A percentile compares a stretch with the other conserved stretches of the same genome.
phyloP scores from a whole-genome alignment of 2,797 vertebrate species.

The Gallirallus australis region DNA sequence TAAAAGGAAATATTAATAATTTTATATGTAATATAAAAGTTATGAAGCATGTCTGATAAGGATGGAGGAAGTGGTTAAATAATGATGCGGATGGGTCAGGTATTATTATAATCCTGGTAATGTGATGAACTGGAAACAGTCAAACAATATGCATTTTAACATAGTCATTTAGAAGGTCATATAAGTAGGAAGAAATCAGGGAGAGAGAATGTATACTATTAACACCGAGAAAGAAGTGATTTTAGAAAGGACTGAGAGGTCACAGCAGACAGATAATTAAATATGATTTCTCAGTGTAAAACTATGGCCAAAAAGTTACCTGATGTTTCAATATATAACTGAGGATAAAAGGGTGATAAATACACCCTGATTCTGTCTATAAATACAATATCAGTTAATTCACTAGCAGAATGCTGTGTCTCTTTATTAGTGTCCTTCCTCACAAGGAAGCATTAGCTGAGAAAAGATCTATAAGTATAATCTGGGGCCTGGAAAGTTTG shows the following conservation, averaged over 20 bases:
- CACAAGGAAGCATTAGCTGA: neutral
- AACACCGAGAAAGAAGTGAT: neutral
- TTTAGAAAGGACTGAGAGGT: neutral
- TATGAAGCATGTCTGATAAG: neutral
- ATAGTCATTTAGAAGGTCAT: neutral
- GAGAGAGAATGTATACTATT: neutral
- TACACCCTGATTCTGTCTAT: neutral
- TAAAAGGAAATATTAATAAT: neutral
- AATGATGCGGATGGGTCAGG: neutral
- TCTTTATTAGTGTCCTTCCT: neutral
- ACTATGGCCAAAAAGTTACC: neutral
- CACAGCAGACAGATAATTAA: neutral
- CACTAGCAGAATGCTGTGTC: neutral
- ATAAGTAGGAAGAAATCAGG: neutral
- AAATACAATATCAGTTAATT: neutral
- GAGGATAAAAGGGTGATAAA: neutral
- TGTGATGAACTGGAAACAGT: neutral
- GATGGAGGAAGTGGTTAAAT: neutral
- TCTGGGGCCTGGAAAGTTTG: neutral
- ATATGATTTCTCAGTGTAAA: neutral
- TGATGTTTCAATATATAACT: neutral
- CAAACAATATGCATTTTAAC: constrained; percentile 2
- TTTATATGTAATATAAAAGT: neutral
- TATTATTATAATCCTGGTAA: neutral
- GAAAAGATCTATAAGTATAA: neutral